phyloP scores from a whole-genome alignment of 1,140 invertebrate genomes.

The Nasonia longicornis region DNA sequence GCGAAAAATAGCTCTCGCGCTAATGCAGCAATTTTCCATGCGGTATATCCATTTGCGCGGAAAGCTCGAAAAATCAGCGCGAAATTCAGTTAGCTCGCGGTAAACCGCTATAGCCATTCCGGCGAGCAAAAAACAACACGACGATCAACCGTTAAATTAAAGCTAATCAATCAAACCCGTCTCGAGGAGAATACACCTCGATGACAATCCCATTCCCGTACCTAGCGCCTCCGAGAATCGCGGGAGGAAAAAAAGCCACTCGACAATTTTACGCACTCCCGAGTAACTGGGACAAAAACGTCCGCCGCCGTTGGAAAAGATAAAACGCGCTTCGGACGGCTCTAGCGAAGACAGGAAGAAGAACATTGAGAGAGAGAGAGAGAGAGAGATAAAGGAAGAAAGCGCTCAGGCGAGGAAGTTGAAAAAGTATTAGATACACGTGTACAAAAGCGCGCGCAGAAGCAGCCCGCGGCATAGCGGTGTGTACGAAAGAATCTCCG shows the following conservation, averaged over 20 bases:
- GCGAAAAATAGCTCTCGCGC: not conserved
- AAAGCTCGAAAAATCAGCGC: not conserved
- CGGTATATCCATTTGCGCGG: no score
- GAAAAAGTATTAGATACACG: slow-evolving; percentile 20
- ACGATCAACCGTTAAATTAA: not conserved
- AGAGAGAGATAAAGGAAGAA: not conserved
- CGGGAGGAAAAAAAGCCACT: not conserved
- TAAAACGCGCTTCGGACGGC: not conserved
- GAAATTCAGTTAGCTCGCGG: not conserved
- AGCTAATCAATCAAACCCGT: not conserved
- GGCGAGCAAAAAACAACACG: not conserved
- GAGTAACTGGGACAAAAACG: slow-evolving; percentile 15
- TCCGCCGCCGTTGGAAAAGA: not conserved
- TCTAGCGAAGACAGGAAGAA: not conserved
- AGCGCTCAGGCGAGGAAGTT: not conserved
- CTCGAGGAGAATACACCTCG: no score
- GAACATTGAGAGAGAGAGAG: not conserved
- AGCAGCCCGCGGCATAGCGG: not conserved
- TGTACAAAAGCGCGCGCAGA: slow-evolving; percentile 18
- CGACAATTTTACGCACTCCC: slow-evolving; percentile 2
- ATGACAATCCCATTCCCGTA: no score
- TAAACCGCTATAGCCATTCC: not conserved
- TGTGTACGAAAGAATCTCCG: slow-evolving; percentile 10
- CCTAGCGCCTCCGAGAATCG: not conserved
- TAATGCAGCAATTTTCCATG: not conserved